Base-by-base conservation (phyloP, 2,888 invertebrate species). In the Strigamia transsilvanica region DNA sequence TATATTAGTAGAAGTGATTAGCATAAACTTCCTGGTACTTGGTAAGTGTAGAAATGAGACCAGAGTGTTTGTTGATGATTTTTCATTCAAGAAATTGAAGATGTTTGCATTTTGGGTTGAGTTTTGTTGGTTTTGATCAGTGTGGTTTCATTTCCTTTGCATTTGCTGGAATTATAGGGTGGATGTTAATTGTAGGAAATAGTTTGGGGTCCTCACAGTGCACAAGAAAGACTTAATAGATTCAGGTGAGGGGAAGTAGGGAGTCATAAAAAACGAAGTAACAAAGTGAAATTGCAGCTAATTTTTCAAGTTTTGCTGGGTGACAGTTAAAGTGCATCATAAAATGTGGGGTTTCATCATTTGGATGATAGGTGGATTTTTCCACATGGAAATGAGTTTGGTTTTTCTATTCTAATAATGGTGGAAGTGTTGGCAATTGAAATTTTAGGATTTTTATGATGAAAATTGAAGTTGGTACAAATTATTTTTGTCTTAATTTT, bases 101-200 rank as follows among this genome's bases (percentile, higher is more conserved):
- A 27, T 27, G 27, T 27, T 1, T 27, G 27, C 27, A 27, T 3
- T 27, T 27, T 66, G 10, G 4, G 7, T 12, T 13, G 23, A 23
- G 1, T 10, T 21, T 12, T 27, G 27, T 66, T 13, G 66, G 66
- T 21, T 66, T 23, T 66, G 66, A 66, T 6, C 32, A n/a, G 13
- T 73, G 32, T 73, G 73, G 5, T 73, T 73, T 73, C 73, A 73
- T 73, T 73, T 73, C 73, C 73, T 73, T 73, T 32, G 1, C 27
- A n/a, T 32, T 23, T 10, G 32, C 12, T 27, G n/a, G 9, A 32
- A 73, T 27, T 73, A 27, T 1, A 32, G 73, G 12, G 10, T 56
- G 56, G 27, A 32, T 2, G 73, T 73, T 32, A 73, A 73, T 73
- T 27, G 27, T 73, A 32, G 73, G 10, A 13, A 73, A 73, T 27